Evolutionary conservation across 2,888 invertebrate genomes (phyloP), one percentile per base, ranked within the genome.

Genomic region (Malthinus seriepunctatus): DNA sequence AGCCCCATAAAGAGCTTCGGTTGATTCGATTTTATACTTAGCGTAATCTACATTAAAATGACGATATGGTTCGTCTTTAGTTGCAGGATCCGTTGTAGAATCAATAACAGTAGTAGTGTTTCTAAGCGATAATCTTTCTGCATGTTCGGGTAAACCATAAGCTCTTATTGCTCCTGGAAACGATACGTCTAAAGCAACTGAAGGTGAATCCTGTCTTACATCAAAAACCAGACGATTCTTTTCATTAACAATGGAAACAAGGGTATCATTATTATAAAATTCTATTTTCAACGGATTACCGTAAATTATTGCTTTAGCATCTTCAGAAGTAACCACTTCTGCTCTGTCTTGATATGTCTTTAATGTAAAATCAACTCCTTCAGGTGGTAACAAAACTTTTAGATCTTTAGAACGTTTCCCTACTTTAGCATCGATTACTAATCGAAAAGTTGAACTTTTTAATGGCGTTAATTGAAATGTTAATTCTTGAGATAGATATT

Each of bases 21-120:
- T 88, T 69, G 89, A 94, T 69, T 94, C 87, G 8, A 95, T 75
- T 69, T 96, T 92, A 73, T 95, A 97, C 75, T 97, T 96, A 76
- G 97, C 97, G 9, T 97, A 95, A 78, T 98, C 97, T 73, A 97
- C 78, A 78, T 97, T 97, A 79, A 90, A 97, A n/a, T 97, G 79
- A 0, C 97, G 86, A 78, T 95, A 97, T 0, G 97, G 96, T 68
- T 96, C 95, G 1, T 11, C 7, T 37, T 10, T 5, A 2, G 37
- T 37, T n/a, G n/a, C n/a, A n/a, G n/a, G n/a, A n/a, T n/a, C n/a
- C n/a, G n/a, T n/a, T n/a, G n/a, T n/a, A n/a, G n/a, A 86, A 84
- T 4, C 83, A 83, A 63, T 83, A n/a, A n/a, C 84, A 34, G 71
- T 65, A 3, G 88, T 88, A 0, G 97, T 97, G 0, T 91, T 88